Evolutionary conservation across 1,140 invertebrate genomes (phyloP).

Genomic region (Bradynema listronoti): DNA sequence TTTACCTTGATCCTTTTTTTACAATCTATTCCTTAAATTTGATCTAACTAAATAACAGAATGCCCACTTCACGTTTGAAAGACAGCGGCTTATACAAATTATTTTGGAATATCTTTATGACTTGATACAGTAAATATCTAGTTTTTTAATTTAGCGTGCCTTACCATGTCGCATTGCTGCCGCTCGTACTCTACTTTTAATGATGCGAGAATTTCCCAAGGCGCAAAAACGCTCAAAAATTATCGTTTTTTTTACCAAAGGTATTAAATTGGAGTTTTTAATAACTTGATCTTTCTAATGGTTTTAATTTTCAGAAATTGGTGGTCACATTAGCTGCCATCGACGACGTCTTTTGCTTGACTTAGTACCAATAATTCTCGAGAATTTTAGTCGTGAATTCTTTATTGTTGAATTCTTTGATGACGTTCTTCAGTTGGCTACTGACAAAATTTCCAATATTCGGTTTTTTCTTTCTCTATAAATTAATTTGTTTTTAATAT

Average conservation of each 20-base stretch:
- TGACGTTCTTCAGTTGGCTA: constrained; percentile 56
- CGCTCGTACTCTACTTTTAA: constrained; percentile 55
- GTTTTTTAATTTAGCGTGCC: constrained; percentile 58
- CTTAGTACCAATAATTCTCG: constrained; percentile 58
- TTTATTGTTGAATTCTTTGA: constrained; percentile 61
- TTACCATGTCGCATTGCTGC: constrained; percentile 60
- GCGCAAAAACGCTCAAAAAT: constrained; percentile 58
- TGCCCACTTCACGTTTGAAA: too few species aligned
- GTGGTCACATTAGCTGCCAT: constrained; percentile 59
- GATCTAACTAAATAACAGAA: too few species aligned
- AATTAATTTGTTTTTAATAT: not conserved
- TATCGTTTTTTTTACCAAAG: constrained; percentile 56
- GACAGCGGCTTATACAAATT: too few species aligned
- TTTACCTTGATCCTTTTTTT: too few species aligned
- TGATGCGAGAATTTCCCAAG: constrained; percentile 58
- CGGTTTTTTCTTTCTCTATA: constrained; percentile 18
- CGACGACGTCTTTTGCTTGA: constrained; percentile 60
- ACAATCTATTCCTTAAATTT: too few species aligned
- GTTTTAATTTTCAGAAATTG: constrained; percentile 59
- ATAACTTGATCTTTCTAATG: not conserved
- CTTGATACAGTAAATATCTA: constrained; percentile 9
- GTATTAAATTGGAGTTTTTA: constrained; percentile 38
- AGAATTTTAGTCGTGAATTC: constrained; percentile 60
- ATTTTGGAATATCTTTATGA: too few species aligned
- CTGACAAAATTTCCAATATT: constrained; percentile 60